Evolutionary conservation across 2,797 vertebrate species (phyloP).

Genomic region (Pipistrellus pipistrellus): DNA sequence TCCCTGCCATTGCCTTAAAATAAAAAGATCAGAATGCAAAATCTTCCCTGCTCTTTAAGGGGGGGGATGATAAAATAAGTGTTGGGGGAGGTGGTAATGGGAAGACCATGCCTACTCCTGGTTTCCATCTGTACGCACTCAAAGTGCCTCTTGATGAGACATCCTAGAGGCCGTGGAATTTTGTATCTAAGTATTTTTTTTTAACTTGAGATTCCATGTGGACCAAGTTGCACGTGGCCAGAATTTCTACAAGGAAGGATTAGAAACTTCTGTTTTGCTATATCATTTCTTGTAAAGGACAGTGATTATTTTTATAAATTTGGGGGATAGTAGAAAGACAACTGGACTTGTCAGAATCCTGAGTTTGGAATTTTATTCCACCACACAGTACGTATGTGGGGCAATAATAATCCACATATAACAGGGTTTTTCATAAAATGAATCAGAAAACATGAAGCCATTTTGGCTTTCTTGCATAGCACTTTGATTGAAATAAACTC

Average conservation of each 20-base stretch:
- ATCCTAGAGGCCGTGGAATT: constrained; percentile 67
- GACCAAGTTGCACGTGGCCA: constrained; percentile 2
- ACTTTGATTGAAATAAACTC: background rate
- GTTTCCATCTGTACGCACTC: constrained; percentile 82
- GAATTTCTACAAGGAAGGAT: background rate
- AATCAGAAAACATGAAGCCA: background rate
- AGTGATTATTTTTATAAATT: background rate
- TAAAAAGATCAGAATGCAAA: constrained; percentile 67
- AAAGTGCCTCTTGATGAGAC: background rate
- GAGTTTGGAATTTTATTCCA: constrained; percentile 12
- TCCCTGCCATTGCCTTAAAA: constrained; percentile 55
- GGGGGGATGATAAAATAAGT: constrained; percentile 72
- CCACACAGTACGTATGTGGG: background rate
- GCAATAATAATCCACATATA: background rate
- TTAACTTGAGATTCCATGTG: constrained; percentile 30
- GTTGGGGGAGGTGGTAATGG: constrained; percentile 67
- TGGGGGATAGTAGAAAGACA: background rate
- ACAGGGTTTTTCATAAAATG: background rate
- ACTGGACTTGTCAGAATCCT: constrained; percentile 21
- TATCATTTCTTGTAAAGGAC: background rate
- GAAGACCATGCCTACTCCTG: constrained; percentile 82
- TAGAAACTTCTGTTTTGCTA: constrained; percentile 2
- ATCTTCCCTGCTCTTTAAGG: constrained; percentile 69
- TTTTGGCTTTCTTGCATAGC: background rate
- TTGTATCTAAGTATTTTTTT: constrained; percentile 20